These are phyloP conservation scores for Parthenolecanium corni DNA, from an alignment of 2,888 invertebrate genomes.

Conservation along the genomic window DNA sequence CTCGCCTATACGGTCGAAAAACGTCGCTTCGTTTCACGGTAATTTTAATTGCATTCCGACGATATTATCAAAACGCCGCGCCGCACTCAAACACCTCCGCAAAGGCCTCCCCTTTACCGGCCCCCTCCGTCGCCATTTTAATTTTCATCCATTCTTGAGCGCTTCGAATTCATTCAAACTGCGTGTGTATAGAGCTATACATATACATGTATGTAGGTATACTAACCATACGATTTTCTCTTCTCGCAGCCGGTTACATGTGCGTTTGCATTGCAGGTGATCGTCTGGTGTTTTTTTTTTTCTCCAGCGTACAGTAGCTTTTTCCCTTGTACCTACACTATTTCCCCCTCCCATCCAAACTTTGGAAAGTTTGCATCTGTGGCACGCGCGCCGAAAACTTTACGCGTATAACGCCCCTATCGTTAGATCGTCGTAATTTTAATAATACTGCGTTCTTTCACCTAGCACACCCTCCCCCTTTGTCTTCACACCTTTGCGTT, in stretches of 20 bases:
- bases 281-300: slow-evolving; percentile 4
- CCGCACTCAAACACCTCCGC: neutral
- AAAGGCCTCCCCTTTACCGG: neutral
- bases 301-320: neutral
- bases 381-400: no score
- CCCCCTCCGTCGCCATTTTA: neutral
- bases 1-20: no score
- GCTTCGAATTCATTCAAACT: neutral
- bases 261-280: no score
- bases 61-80: slow-evolving; percentile 20
- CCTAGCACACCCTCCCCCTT: neutral
- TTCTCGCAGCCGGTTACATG: neutral
- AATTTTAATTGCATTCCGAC: slow-evolving; percentile 28
- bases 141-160: neutral
- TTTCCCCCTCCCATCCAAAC: no score
- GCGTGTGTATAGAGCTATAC: no score
- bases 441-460: no score
- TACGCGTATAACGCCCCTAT: no score
- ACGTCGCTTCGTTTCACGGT: slow-evolving; percentile 22
- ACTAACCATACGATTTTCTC: neutral
- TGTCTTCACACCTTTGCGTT: neutral
- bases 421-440: no score
- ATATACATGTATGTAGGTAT: no score
- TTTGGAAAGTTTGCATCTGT: no score
- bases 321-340: neutral